These are phyloP conservation scores for Armadillidium nasatum DNA, from an alignment of 1,140 invertebrate species.

Conservation along the genomic window DNA sequence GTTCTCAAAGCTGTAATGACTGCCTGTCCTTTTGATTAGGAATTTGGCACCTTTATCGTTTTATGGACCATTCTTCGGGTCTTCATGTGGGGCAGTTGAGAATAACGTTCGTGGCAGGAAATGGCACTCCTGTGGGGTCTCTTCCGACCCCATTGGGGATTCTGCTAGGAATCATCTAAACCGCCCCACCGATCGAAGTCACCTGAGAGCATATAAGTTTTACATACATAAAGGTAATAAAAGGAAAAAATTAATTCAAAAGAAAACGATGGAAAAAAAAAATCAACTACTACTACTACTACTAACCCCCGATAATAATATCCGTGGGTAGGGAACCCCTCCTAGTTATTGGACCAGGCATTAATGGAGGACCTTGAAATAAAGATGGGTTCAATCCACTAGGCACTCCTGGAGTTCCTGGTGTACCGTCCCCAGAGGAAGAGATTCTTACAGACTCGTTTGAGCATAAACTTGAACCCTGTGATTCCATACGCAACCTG, in stretches of 20 bases:
- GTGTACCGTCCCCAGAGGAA: neutral
- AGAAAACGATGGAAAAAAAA: neutral
- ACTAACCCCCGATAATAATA: neutral
- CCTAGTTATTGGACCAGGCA: neutral
- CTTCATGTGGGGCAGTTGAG: too few species aligned
- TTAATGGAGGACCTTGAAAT: neutral
- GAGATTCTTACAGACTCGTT: neutral
- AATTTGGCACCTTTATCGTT: too few species aligned
- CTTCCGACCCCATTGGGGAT: neutral
- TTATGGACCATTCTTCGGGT: too few species aligned
- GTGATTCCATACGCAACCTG: neutral
- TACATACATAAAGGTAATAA: neutral
- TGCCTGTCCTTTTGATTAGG: too few species aligned
- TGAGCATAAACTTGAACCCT: neutral
- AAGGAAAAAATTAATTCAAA: neutral
- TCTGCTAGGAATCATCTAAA: neutral
- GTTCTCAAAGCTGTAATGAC: too few species aligned
- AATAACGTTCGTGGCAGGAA: neutral
- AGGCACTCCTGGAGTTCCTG: neutral
- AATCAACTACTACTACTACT: neutral
- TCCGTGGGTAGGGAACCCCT: neutral
- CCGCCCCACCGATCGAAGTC: neutral
- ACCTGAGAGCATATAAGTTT: neutral
- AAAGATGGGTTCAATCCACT: neutral
- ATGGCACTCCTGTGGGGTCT: neutral